phyloP scores from a whole-genome alignment of 2,113 vertebrate species.

The Plecturocebus donacophilus region DNA sequence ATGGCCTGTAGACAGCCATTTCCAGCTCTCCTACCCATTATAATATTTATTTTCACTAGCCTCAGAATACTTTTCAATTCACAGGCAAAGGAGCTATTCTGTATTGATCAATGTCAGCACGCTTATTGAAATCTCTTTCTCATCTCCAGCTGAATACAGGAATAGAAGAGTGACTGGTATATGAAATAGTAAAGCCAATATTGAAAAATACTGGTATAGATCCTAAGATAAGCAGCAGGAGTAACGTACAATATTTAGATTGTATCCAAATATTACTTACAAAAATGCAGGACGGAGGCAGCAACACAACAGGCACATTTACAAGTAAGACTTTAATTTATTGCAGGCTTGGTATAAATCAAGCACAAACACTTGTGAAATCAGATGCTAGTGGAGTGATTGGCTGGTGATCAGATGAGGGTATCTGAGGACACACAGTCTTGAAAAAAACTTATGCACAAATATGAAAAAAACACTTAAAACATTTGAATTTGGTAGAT shows the following conservation, averaged over 20 bases:
- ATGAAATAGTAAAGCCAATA: neutral
- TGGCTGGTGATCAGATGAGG: neutral
- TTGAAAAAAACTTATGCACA: neutral
- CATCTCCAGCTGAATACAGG: neutral
- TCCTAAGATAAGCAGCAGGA: neutral
- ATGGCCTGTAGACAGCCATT: neutral
- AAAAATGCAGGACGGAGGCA: neutral
- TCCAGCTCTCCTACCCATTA: neutral
- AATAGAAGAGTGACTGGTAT: neutral
- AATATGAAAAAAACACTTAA: neutral
- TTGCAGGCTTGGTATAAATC: neutral
- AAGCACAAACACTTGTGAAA: neutral
- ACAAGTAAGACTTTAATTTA: neutral
- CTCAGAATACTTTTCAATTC: neutral
- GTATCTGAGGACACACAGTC: neutral
- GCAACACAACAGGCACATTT: neutral
- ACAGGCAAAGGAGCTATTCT: neutral
- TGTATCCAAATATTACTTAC: neutral
- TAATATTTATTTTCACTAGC: neutral
- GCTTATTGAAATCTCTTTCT: slow-evolving; percentile 17
- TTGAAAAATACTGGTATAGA: neutral
- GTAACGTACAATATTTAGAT: neutral
- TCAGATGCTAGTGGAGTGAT: neutral
- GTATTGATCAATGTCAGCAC: neutral
- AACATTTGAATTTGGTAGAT: neutral